phyloP scores from a whole-genome alignment of 2,113 vertebrate genomes.

The Potamarius usumacintae region DNA sequence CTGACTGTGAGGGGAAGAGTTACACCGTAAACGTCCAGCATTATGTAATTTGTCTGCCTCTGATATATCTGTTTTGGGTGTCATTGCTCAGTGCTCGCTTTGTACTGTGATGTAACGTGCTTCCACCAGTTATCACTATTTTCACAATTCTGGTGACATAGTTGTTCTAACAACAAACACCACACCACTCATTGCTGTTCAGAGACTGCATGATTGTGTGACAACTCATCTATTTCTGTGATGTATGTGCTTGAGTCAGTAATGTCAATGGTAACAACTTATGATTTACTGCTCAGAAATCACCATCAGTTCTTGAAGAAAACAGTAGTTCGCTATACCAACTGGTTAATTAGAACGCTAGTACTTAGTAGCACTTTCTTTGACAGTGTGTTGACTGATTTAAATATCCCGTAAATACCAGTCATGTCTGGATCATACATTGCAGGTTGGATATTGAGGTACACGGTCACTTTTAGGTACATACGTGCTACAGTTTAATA shows the following conservation, averaged over 20 bases:
- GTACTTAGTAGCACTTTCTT: neutral
- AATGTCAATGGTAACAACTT: neutral
- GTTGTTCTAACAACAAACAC: conserved; percentile 10
- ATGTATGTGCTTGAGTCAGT: neutral
- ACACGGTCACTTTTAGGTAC: neutral
- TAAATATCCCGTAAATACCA: neutral
- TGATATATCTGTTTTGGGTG: conserved; percentile 47
- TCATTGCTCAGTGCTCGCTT: conserved; percentile 50
- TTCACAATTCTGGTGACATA: conserved; percentile 35
- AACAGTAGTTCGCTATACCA: neutral
- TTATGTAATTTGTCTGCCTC: conserved; percentile 46
- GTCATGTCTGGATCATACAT: neutral
- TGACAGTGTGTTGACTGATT: neutral
- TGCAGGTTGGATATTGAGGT: neutral
- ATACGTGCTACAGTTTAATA: neutral
- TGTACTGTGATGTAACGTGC: conserved; percentile 49
- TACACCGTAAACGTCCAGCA: conserved; percentile 27
- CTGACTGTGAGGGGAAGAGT: conserved; percentile 48
- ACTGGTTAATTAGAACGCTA: neutral
- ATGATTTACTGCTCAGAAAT: neutral
- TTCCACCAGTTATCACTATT: conserved; percentile 43
- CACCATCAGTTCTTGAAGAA: neutral
- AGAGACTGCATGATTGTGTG: conserved; percentile 53
- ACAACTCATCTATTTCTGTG: conserved; percentile 34
- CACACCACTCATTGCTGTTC: conserved; percentile 38